phyloP scores from a whole-genome alignment of 2,888 invertebrate species.

The Troides aeacus region DNA sequence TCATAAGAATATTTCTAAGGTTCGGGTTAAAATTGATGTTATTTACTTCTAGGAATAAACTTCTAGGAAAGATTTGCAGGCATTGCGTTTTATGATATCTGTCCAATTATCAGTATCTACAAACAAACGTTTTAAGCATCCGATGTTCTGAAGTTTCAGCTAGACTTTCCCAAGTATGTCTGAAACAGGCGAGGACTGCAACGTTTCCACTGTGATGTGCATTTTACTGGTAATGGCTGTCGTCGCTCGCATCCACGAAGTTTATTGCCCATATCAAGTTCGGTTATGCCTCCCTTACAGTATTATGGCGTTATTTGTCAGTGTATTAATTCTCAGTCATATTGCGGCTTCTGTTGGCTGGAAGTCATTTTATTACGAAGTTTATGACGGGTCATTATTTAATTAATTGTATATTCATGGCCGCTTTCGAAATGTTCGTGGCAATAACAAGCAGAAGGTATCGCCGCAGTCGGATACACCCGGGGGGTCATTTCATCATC shows the following conservation, averaged over 20 bases:
- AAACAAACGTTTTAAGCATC: background rate
- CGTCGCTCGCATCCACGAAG: conserved; percentile 57
- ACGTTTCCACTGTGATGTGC: conserved; percentile 48
- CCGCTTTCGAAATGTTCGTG: background rate
- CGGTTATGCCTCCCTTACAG: conserved; percentile 45
- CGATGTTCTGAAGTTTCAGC: background rate
- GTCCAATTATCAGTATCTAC: background rate
- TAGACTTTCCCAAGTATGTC: conserved; percentile 16
- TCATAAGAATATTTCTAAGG: no score
- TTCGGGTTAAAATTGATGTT: no score
- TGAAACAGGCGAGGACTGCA: conserved; percentile 24
- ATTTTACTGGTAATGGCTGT: conserved; percentile 68
- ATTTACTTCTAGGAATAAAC: no score
- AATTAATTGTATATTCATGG: background rate
- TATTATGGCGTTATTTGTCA: conserved; percentile 40
- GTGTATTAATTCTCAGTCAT: conserved; percentile 39
- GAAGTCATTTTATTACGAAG: conserved; percentile 14
- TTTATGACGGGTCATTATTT: conserved; percentile 5
- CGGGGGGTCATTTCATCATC: conserved; percentile 3
- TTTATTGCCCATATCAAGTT: conserved; percentile 77
- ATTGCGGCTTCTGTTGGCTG: conserved; percentile 29
- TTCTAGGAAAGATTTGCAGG: background rate
- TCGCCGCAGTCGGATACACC: background rate
- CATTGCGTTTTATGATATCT: no score
- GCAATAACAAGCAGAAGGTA: background rate